Percentiles rank a stretch among this genome's conserved stretches.
These are phyloP conservation scores for Tichodroma muraria DNA, from an alignment of 2,113 vertebrate species.

Conservation along the genomic window DNA sequence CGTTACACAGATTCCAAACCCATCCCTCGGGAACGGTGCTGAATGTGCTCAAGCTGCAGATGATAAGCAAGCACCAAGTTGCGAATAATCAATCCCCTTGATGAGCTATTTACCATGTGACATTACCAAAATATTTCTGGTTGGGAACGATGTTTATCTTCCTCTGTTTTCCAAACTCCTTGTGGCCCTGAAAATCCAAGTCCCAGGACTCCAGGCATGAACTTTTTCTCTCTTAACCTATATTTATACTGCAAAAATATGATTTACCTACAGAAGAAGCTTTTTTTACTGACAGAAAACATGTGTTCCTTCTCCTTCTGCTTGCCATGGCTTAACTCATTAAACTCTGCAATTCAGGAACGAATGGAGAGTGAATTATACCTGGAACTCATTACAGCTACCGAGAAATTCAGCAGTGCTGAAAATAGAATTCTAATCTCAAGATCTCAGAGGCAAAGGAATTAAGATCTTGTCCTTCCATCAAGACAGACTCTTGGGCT, in stretches of 20 bases:
- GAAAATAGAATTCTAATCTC: conserved; percentile 17
- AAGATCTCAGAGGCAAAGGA: background rate
- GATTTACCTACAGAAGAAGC: background rate
- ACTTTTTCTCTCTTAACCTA: background rate
- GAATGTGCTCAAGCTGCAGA: background rate
- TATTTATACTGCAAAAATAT: background rate
- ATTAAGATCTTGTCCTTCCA: background rate
- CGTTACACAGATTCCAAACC: background rate
- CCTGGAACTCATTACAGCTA: background rate
- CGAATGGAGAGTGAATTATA: background rate
- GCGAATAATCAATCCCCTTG: background rate
- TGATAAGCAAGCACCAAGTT: conserved; percentile 16
- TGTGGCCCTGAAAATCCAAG: background rate
- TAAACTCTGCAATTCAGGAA: background rate
- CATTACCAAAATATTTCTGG: conserved; percentile 21
- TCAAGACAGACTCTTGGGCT: background rate
- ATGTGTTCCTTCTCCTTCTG: background rate
- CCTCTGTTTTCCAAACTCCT: background rate
- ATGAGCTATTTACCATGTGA: conserved; percentile 15
- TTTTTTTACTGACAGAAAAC: background rate
- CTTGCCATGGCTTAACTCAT: background rate
- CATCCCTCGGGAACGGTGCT: background rate
- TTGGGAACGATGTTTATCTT: background rate
- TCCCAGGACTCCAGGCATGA: background rate
- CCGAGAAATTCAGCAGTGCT: background rate